phyloP scores from a whole-genome alignment of 1,140 invertebrate species.

The Hycleus cichorii region DNA sequence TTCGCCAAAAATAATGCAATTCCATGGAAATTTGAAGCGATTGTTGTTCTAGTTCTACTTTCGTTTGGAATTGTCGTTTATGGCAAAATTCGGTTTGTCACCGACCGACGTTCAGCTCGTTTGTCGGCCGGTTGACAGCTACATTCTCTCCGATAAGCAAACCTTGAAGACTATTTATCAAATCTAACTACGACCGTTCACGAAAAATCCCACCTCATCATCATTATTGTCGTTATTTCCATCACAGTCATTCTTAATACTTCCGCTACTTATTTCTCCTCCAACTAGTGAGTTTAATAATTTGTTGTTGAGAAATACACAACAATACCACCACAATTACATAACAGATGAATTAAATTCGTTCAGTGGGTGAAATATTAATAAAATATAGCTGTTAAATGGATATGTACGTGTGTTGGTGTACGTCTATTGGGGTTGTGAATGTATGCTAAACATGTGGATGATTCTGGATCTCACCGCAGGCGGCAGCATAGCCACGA shows the following conservation, averaged over 20 bases:
- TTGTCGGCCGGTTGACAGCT: conserved; percentile 11
- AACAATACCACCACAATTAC: no score
- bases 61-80: conserved; percentile 3
- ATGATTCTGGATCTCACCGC: conserved; percentile 19
- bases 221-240: no score
- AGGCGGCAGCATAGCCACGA: conserved; percentile 21
- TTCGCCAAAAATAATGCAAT: background rate
- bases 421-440: no score
- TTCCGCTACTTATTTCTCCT: no score
- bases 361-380: no score
- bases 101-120: conserved; percentile 1
- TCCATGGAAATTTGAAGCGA: background rate
- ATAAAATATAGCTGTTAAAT: no score
- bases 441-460: conserved; percentile 20
- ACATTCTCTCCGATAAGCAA: conserved; percentile 13
- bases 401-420: no score
- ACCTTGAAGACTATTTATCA: conserved; percentile 12
- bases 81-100: conserved; percentile 8
- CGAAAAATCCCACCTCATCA: no score
- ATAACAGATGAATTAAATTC: no score
- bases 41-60: conserved; percentile 7
- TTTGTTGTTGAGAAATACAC: no score
- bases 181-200: background rate
- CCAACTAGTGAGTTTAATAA: no score
- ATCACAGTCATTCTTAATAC: no score